A percentile compares a stretch with the other conserved stretches of the same genome.
phyloP scores from a whole-genome alignment of 2,113 vertebrate genomes.

The Oenanthe oenanthe region DNA sequence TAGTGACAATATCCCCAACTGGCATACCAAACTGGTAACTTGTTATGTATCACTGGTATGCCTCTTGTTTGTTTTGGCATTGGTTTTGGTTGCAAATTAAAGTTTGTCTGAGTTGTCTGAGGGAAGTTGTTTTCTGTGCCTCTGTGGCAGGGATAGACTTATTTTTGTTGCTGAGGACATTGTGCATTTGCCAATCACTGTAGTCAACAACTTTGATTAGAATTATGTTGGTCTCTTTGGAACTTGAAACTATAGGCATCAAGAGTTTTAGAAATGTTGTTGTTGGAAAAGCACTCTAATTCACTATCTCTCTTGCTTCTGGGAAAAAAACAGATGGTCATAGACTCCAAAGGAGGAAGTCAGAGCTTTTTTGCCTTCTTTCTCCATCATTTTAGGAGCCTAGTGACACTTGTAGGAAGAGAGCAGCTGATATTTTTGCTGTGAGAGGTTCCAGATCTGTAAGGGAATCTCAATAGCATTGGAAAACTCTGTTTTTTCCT shows the following conservation, averaged over 20 bases:
- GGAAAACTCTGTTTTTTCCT: neutral
- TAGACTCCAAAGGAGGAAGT: neutral
- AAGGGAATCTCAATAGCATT: neutral
- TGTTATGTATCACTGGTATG: neutral
- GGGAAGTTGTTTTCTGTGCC: neutral
- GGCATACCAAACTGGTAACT: no score
- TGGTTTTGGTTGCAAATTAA: neutral
- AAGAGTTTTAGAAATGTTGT: neutral
- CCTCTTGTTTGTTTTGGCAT: neutral
- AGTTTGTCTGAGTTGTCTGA: neutral
- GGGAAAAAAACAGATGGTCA: neutral
- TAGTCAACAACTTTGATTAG: neutral
- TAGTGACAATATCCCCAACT: neutral
- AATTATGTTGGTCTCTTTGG: neutral
- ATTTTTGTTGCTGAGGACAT: neutral
- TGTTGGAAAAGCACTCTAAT: neutral
- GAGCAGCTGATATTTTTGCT: neutral
- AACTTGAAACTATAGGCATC: neutral
- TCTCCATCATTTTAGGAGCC: neutral
- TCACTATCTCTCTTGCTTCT: neutral
- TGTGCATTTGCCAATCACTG: neutral
- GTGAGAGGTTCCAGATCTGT: neutral
- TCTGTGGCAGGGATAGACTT: neutral
- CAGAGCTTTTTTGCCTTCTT: neutral
- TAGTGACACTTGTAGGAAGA: neutral